A percentile compares a stretch with the other conserved stretches of the same genome.
These are phyloP conservation scores for Hypotaenidia okinawae DNA, from an alignment of 2,797 vertebrate genomes.

Conservation along the genomic window DNA sequence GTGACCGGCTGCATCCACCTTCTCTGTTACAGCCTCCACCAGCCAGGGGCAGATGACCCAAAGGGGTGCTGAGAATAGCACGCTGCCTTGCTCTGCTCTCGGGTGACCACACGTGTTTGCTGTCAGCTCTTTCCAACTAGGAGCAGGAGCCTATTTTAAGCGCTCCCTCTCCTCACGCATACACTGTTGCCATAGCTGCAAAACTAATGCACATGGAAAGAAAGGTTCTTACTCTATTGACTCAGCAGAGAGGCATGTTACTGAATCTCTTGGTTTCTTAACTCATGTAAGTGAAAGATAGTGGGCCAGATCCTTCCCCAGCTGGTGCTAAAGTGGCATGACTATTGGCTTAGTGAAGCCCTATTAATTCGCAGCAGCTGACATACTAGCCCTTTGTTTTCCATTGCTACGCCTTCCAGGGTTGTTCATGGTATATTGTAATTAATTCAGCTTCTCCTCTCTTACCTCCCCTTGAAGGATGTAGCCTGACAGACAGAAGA, in stretches of 20 bases:
- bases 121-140: conserved; percentile 36
- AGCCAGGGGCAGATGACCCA: neutral
- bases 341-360: neutral
- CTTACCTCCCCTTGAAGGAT: neutral
- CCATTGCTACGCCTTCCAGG: neutral
- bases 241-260: conserved; percentile 44
- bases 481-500: neutral
- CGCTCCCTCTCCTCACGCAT: neutral
- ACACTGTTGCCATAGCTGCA: conserved; percentile 31
- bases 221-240: neutral
- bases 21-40: rapidly evolving
- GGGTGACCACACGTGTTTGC: conserved; percentile 25
- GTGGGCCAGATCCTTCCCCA: conserved; percentile 1
- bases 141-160: conserved; percentile 66
- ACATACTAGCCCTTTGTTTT: neutral
- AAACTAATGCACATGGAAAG: conserved; percentile 28
- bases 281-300: neutral
- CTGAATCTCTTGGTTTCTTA: neutral
- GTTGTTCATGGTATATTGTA: neutral
- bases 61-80: neutral
- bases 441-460: neutral
- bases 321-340: neutral
- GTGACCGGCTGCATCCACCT: neutral
- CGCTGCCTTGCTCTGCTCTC: neutral
- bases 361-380: neutral